These are phyloP conservation scores for Rhinolophus ferrumequinum DNA, from an alignment of 2,113 vertebrate genomes.

Conservation along the genomic window DNA sequence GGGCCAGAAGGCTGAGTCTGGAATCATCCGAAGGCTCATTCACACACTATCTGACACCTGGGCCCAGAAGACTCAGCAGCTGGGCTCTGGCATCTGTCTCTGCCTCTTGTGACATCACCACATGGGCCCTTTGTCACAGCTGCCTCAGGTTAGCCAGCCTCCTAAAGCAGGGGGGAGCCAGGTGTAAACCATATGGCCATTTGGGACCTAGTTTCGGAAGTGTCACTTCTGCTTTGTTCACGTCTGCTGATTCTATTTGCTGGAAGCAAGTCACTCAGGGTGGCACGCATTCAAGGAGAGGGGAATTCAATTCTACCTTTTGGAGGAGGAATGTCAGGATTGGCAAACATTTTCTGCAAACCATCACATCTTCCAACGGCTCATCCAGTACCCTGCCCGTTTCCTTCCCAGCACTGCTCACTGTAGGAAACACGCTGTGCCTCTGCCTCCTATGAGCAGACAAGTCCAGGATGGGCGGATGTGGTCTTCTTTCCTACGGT, in stretches of 20 bases:
- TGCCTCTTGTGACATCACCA: neutral
- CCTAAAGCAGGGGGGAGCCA: neutral
- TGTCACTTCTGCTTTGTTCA: neutral
- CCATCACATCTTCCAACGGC: neutral
- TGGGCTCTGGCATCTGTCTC: neutral
- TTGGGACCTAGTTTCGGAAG: slow-evolving; percentile 28
- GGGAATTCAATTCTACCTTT: neutral
- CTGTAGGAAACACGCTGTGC: no score
- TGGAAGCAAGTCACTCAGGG: neutral
- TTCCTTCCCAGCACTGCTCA: neutral
- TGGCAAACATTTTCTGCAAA: neutral
- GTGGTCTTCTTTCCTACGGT: no score
- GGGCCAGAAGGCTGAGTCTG: no score
- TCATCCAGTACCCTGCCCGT: neutral
- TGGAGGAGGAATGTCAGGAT: neutral
- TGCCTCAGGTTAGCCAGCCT: slow-evolving; percentile 20
- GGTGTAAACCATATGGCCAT: neutral
- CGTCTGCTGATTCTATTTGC: neutral
- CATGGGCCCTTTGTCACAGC: neutral
- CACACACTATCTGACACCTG: neutral
- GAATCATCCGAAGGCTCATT: neutral
- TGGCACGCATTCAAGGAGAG: neutral
- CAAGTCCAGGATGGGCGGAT: no score
- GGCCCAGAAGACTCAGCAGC: neutral
- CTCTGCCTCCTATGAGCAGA: no score